Evolutionary conservation across 1,140 invertebrate genomes (phyloP).

Genomic region (Eriocheir sinensis): DNA sequence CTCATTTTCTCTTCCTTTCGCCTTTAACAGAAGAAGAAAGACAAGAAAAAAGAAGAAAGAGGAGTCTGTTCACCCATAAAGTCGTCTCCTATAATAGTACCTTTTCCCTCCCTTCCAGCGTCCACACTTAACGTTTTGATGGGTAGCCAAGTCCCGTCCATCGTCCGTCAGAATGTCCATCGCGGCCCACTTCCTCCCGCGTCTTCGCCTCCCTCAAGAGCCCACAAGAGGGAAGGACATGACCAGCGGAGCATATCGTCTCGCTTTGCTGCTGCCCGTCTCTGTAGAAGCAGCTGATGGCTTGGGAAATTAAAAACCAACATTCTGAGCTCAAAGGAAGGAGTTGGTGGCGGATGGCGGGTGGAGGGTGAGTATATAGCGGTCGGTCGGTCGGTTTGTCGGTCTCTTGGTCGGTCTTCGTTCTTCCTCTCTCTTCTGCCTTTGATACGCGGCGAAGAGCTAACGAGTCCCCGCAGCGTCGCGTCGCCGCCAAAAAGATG

Average conservation of each 20-base stretch:
- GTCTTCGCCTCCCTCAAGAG: constrained; percentile 10
- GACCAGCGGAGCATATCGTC: not conserved
- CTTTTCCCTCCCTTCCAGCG: too few relatives aligned
- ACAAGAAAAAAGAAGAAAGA: not conserved
- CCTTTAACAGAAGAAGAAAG: not conserved
- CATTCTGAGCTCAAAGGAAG: constrained; percentile 46
- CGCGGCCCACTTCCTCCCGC: not conserved
- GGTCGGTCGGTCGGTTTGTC: not conserved
- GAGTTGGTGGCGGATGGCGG: not conserved
- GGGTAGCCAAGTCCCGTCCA: not conserved
- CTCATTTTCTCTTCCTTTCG: too few relatives aligned
- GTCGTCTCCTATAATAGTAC: too few relatives aligned
- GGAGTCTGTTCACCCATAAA: too few relatives aligned
- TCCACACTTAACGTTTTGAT: not conserved
- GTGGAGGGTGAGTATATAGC: not conserved
- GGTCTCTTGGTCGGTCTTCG: too few relatives aligned
- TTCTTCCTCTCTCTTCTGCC: not conserved
- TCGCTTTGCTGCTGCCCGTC: not conserved
- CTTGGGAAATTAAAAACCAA: constrained; percentile 42
- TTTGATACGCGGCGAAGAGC: constrained; percentile 26
- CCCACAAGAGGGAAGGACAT: not conserved
- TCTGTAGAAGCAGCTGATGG: constrained; percentile 8
- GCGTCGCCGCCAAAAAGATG: constrained; percentile 33
- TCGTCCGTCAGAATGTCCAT: not conserved
- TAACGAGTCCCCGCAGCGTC: not conserved